Conservation (phyloP, 2,113 vertebrate genomes). For the Ciconia boyciana region DNA sequence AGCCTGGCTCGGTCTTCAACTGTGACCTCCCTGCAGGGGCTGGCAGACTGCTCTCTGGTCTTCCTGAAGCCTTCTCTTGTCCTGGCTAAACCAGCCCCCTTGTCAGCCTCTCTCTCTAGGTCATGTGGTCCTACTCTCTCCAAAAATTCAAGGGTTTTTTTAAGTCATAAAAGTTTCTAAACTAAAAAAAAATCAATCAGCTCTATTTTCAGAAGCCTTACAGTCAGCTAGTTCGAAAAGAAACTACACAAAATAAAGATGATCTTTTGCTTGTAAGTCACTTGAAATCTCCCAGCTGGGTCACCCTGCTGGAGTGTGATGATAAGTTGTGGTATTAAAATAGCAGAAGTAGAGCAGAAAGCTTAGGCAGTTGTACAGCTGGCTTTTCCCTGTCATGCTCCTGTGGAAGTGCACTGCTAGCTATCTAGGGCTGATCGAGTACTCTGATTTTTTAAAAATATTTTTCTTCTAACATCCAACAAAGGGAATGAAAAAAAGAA, state of each 20-base stretch:
- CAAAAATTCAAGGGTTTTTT: neutral
- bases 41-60: neutral
- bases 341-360: neutral
- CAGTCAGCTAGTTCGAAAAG: neutral
- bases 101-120: neutral
- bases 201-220: neutral
- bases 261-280: neutral
- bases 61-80: neutral
- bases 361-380: neutral
- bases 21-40: too few species aligned
- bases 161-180: neutral
- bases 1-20: accelerated
- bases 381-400: neutral
- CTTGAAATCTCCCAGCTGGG: neutral
- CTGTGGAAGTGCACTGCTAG: neutral
- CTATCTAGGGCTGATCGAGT: neutral
- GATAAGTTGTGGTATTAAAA: neutral
- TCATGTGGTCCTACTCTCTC: neutral
- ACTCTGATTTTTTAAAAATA: neutral
- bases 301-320: neutral
- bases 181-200: neutral
- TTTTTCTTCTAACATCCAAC: neutral
- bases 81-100: neutral
- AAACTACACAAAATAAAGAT: neutral
- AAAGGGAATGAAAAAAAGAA: neutral